phyloP scores from a whole-genome alignment of 2,797 vertebrate genomes.

The Myripristis jacobus region DNA sequence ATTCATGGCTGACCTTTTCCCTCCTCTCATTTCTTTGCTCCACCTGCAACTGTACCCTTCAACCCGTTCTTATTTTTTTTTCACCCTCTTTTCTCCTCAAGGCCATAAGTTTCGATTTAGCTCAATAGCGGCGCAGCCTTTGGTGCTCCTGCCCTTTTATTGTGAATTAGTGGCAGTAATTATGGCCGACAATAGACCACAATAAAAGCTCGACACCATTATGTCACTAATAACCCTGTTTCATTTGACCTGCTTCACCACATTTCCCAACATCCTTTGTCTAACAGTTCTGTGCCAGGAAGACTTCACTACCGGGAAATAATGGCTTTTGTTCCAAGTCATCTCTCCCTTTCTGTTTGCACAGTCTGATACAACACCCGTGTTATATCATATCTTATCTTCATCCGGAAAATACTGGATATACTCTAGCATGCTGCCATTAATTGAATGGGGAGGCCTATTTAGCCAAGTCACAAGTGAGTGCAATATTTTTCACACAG shows the following conservation, averaged over 20 bases:
- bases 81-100: slow-evolving; percentile 22
- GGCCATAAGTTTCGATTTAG: slow-evolving; percentile 47
- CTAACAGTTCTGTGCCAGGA: slow-evolving; percentile 48
- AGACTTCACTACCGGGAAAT: slow-evolving; percentile 51
- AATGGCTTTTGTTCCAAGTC: slow-evolving; percentile 48
- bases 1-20: slow-evolving; percentile 63
- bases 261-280: slow-evolving; percentile 70
- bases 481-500: slow-evolving; percentile 63
- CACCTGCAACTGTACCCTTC: slow-evolving; percentile 23
- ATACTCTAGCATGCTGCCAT: slow-evolving; percentile 74
- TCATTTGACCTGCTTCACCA: slow-evolving; percentile 65
- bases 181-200: slow-evolving; percentile 39
- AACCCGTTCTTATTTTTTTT: slow-evolving; percentile 23
- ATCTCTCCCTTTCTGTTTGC: slow-evolving; percentile 58
- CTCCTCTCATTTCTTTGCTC: slow-evolving; percentile 44
- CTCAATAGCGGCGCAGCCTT: slow-evolving; percentile 51
- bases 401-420: slow-evolving; percentile 72
- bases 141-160: slow-evolving; percentile 44
- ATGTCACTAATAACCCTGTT: slow-evolving; percentile 47
- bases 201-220: slow-evolving; percentile 59
- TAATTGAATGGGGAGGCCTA: slow-evolving; percentile 69
- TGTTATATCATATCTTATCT: slow-evolving; percentile 54
- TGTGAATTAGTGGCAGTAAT: slow-evolving; percentile 45
- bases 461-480: slow-evolving; percentile 57
- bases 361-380: slow-evolving; percentile 54